Percentiles rank a stretch among this genome's conserved stretches.
Conservation (phyloP, 2,113 vertebrate genomes). For the Leptobrachium leishanense region DNA sequence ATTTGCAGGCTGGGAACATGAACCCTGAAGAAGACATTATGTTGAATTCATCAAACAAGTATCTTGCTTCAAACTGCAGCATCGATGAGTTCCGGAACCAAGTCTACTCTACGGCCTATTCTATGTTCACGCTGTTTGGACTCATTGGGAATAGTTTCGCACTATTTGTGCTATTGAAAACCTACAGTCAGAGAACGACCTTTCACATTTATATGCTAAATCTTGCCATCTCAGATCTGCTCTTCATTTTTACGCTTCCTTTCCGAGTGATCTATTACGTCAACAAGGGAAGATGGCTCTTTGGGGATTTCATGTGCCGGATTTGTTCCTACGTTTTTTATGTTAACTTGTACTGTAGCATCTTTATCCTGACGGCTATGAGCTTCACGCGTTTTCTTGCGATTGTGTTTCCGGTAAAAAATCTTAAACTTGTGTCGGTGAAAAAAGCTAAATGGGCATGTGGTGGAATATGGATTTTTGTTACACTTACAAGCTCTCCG, state of each 20-base stretch:
- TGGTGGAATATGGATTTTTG: constrained; percentile 80
- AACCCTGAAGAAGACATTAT: neutral
- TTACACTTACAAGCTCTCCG: constrained; percentile 76
- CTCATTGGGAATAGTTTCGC: constrained; percentile 85
- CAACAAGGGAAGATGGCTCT: constrained; percentile 81
- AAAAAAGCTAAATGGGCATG: constrained; percentile 77
- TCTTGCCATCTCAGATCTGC: constrained; percentile 85
- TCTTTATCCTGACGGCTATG: constrained; percentile 96
- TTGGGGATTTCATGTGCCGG: constrained; percentile 84
- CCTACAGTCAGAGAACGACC: constrained; percentile 73
- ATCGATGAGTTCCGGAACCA: constrained; percentile 91
- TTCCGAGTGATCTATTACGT: constrained; percentile 86
- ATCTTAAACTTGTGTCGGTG: constrained; percentile 75
- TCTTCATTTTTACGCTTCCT: constrained; percentile 88
- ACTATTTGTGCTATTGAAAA: constrained; percentile 78
- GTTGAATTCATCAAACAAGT: constrained; percentile 32
- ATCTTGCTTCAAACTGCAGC: constrained; percentile 49
- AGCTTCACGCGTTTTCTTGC: constrained; percentile 91
- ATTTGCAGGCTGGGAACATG: neutral
- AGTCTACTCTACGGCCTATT: constrained; percentile 87
- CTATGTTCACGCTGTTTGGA: constrained; percentile 82
- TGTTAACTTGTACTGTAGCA: constrained; percentile 94
- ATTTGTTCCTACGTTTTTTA: constrained; percentile 86
- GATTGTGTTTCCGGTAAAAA: constrained; percentile 88
- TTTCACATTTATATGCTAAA: constrained; percentile 94